Conservation (phyloP, 1,140 invertebrate species). For the Penaeus japonicus region DNA sequence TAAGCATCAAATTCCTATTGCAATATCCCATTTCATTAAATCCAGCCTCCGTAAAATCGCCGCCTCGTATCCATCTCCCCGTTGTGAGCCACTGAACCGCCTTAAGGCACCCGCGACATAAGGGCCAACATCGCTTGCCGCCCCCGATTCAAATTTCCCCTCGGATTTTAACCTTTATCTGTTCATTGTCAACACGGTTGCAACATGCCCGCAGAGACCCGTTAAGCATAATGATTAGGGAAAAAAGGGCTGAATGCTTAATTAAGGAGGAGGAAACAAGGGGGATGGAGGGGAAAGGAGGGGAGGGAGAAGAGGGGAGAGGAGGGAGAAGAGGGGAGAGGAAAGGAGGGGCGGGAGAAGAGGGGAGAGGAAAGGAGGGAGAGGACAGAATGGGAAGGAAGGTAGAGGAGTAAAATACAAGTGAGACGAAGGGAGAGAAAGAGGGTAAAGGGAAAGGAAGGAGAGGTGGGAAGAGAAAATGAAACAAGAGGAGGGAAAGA, state of each 20-base stretch:
- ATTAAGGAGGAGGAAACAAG: constrained; percentile 1
- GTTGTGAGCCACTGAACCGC: too few species aligned
- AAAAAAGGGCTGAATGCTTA: constrained; percentile 48
- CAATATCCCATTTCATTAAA: constrained; percentile 49
- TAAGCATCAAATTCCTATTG: constrained; percentile 46
- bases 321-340: not conserved
- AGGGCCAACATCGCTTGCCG: not conserved
- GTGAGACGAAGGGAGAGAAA: not conserved
- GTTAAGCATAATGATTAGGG: constrained; percentile 36
- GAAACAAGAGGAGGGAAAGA: too few species aligned
- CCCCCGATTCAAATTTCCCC: constrained; percentile 14
- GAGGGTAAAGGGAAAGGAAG: not conserved
- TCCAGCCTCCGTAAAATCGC: constrained; percentile 33
- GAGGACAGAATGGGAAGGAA: too few species aligned
- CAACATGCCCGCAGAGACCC: constrained; percentile 33
- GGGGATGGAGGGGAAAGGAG: not conserved
- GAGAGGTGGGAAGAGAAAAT: not conserved
- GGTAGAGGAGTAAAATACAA: not conserved
- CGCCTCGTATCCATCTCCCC: not conserved
- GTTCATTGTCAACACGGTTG: constrained; percentile 37
- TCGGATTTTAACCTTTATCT: constrained; percentile 44
- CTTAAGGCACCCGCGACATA: not conserved
- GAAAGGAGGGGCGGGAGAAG: not conserved
- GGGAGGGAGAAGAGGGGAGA: not conserved
- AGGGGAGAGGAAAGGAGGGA: not conserved